These are phyloP conservation scores for Podiceps cristatus DNA, from an alignment of 2,113 vertebrate species.

Conservation along the genomic window DNA sequence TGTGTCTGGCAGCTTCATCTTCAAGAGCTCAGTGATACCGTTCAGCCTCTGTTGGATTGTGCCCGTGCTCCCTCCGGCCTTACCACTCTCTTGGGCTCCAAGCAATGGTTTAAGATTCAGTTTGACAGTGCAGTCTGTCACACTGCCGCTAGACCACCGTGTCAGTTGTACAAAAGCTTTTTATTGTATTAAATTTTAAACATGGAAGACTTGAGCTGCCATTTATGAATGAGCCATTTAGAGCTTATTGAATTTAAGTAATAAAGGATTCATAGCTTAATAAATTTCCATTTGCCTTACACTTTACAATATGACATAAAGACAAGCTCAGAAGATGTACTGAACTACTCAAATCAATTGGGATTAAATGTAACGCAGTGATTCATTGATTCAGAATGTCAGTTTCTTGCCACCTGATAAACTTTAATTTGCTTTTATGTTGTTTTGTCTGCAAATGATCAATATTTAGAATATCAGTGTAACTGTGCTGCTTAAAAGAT, in stretches of 20 bases:
- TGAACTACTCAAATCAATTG: conserved; percentile 33
- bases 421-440: conserved; percentile 55
- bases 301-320: background rate
- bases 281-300: conserved; percentile 58
- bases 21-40: background rate
- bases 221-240: conserved; percentile 40
- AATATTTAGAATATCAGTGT: conserved; percentile 20
- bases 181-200: conserved; percentile 7
- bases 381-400: conserved; percentile 42
- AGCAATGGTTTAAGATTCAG: background rate
- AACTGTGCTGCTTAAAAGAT: background rate
- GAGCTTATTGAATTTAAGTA: conserved; percentile 48
- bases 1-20: background rate
- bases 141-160: fast-evolving
- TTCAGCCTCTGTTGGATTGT: background rate
- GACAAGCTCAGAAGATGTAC: conserved; percentile 17
- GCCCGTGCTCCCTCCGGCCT: fast-evolving
- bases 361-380: conserved; percentile 31
- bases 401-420: conserved; percentile 21
- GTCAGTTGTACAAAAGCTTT: background rate
- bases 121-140: background rate
- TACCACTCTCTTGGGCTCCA: background rate
- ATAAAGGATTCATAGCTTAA: conserved; percentile 65
- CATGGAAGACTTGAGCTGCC: background rate
- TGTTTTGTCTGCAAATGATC: conserved; percentile 49